A percentile compares a stretch with the other conserved stretches of the same genome.
Evolutionary conservation across 2,113 vertebrate species (phyloP).

Genomic region (Microcebus jonahi): DNA sequence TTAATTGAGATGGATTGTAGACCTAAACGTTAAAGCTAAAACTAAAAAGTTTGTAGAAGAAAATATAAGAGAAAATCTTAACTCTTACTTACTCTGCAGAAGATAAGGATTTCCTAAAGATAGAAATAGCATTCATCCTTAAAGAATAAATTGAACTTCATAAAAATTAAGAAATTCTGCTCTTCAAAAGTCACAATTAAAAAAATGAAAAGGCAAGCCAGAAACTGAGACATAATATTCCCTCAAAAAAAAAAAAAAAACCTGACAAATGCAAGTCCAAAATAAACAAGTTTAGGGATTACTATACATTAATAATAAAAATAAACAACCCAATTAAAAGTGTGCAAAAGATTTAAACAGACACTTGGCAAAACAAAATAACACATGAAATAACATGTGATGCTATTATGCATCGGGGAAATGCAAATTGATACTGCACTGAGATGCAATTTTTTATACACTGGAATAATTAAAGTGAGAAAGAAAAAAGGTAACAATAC

Average conservation of each 20-base stretch:
- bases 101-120: not conserved
- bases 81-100: not conserved
- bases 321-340: not conserved
- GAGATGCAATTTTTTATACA: not conserved
- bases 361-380: conserved; percentile 1
- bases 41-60: not conserved
- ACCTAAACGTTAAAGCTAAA: not conserved
- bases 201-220: not conserved
- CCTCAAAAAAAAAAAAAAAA: not conserved
- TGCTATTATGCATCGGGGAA: not conserved
- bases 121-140: not conserved
- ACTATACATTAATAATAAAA: not conserved
- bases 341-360: not conserved
- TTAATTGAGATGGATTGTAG: not conserved
- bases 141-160: not conserved
- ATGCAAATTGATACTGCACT: not conserved
- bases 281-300: not conserved
- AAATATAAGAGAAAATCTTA: not conserved
- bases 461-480: not conserved
- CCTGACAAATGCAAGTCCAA: not conserved
- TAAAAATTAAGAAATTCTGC: not conserved
- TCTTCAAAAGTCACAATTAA: not conserved
- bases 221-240: not conserved
- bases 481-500: not conserved
- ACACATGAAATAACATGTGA: not conserved